phyloP scores from a whole-genome alignment of 2,797 vertebrate genomes.

The Platalea minor region DNA sequence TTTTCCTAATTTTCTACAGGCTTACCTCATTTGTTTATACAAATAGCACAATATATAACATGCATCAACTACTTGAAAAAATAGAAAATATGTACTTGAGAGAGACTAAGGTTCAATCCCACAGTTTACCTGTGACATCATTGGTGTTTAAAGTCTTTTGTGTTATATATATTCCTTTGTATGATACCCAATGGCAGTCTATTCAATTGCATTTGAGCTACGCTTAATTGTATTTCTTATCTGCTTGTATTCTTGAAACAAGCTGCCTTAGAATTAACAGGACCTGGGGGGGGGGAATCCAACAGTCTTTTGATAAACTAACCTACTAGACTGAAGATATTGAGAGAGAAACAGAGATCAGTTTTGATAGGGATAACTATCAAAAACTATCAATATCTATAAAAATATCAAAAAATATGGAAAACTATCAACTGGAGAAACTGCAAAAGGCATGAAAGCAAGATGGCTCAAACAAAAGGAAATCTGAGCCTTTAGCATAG shows the following conservation, averaged over 20 bases:
- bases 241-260: not conserved
- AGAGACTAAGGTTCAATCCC: not conserved
- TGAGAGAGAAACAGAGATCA: not conserved
- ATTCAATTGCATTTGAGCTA: not conserved
- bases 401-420: not conserved
- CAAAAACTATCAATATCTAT: not conserved
- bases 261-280: not conserved
- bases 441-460: not conserved
- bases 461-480: not conserved
- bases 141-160: not conserved
- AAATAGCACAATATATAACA: not conserved
- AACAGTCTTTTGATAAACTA: not conserved
- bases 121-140: not conserved
- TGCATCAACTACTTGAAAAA: not conserved
- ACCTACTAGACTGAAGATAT: not conserved
- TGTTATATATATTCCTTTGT: not conserved
- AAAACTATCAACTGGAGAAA: accelerated
- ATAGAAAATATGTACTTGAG: not conserved
- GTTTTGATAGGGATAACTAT: not conserved
- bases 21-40: not conserved
- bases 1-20: not conserved
- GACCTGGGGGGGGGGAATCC: too few relatives aligned
- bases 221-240: not conserved
- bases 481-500: not conserved
- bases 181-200: not conserved